A percentile compares a stretch with the other conserved stretches of the same genome.
Evolutionary conservation across 1,140 invertebrate species (phyloP).

Genomic region (Wiebesia pumilae): DNA sequence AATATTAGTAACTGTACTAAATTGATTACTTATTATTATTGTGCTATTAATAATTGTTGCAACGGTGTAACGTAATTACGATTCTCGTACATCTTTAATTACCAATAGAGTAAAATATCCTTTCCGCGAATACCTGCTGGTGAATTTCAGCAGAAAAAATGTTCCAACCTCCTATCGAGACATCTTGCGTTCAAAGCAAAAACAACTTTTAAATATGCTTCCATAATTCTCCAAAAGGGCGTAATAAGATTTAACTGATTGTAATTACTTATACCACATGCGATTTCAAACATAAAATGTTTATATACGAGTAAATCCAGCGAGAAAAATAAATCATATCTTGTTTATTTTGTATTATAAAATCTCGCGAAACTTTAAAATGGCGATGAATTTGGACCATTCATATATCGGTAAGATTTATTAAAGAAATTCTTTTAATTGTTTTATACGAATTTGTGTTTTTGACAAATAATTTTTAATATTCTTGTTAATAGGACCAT

Average conservation of each 20-base stretch:
- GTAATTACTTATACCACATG: neutral
- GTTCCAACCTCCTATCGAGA: neutral
- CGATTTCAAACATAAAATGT: neutral
- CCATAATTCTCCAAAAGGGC: neutral
- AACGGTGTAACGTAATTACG: neutral
- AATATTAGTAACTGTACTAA: neutral
- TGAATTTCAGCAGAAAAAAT: neutral
- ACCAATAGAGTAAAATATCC: no score
- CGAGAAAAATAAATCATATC: neutral
- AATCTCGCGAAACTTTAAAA: neutral
- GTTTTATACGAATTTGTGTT: neutral
- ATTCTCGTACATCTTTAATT: no score
- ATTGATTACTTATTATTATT: neutral
- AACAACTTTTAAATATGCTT: constrained; percentile 8
- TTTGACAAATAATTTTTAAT: constrained; percentile 22
- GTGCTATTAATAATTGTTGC: neutral
- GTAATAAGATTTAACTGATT: neutral
- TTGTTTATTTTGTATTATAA: neutral
- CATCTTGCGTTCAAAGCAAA: neutral
- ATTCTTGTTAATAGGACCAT: constrained; percentile 57
- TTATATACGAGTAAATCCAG: neutral
- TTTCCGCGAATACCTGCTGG: no score
- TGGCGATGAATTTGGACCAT: constrained; percentile 55
- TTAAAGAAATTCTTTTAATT: neutral
- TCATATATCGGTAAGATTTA: constrained; percentile 60